Evolutionary conservation across 1,140 invertebrate species (phyloP), one percentile per base, ranked within the genome.

Genomic region (Drosophila tristis): DNA sequence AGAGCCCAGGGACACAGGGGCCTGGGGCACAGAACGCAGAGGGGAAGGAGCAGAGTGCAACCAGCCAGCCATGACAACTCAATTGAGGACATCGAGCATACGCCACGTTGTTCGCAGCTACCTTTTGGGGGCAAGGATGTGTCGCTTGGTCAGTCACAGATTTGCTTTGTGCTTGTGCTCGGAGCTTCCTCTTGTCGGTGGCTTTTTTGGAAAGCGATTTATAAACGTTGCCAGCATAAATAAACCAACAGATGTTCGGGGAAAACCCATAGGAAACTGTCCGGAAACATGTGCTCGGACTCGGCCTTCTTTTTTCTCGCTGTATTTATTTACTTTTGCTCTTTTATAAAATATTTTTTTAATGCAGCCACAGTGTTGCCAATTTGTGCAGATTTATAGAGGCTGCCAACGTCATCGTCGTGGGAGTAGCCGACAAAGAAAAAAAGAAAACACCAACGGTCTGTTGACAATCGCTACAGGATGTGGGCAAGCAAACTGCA

Each of bases 321-420:
- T 87, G 71, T 89, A 82, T 87, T 87, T 87, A 89, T 87, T 89
- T 87, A 89, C 84, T 89, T 87, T 89, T 82, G 75, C 64, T 72
- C 79, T 79, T 89, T 87, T 82, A 70, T 87, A 89, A 89, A 82
- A 89, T 84, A 89, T 87, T 89, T 89, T 89, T 89, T 89, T 89
- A 89, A 89, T 89, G 79, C 84, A 67, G 84, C 84, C 82, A 80
- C 84, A 89, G 84, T 78, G 84, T 81, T 89, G 84, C 84, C 84
- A 89, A 89, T 89, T 89, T 89, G 84, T 89, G 76, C 79, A 89
- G 84, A 89, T 89, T 89, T 89, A 89, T 89, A 75, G 84, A 89
- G 84, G 63, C 58, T 60, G 74, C 56, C 74, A 62, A 70, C 59
- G 67, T 77, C 35, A 55, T 64, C 47, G 54, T 39, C 56, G 35